phyloP scores from a whole-genome alignment of 2,888 invertebrate genomes.

The Bombyx huttoni region DNA sequence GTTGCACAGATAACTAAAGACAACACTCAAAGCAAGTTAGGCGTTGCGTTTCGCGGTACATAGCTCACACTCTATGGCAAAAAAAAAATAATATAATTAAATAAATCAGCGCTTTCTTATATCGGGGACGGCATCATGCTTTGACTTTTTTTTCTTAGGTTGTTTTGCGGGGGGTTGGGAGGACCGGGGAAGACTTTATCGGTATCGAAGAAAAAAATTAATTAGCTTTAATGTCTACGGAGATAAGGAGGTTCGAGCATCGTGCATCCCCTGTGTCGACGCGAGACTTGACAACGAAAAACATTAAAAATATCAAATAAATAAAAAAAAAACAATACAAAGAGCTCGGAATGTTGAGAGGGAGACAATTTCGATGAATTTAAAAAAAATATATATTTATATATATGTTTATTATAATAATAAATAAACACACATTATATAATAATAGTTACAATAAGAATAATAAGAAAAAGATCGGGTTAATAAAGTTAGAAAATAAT shows the following conservation, averaged over 20 bases:
- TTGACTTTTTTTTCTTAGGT: conserved; percentile 22
- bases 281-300: conserved; percentile 34
- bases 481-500: conserved; percentile 49
- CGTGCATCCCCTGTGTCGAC: conserved; percentile 71
- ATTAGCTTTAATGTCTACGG: conserved; percentile 28
- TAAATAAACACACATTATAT: conserved; percentile 40
- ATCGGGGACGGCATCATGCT: conserved; percentile 56
- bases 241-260: conserved; percentile 61
- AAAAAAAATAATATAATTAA: conserved; percentile 22
- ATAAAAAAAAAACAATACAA: conserved; percentile 36
- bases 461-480: conserved; percentile 37
- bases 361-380: conserved; percentile 57
- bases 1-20: conserved; percentile 31
- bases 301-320: not conserved
- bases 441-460: not conserved
- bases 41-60: conserved; percentile 30
- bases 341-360: conserved; percentile 64
- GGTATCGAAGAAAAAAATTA: conserved; percentile 14
- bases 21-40: conserved; percentile 59
- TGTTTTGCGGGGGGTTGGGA: conserved; percentile 6
- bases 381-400: conserved; percentile 18
- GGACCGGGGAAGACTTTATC: conserved; percentile 17
- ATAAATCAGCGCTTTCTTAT: conserved; percentile 22
- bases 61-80: conserved; percentile 33
- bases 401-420: conserved; percentile 18